Evolutionary conservation across 2,113 vertebrate species (phyloP).

Genomic region (Myrmecobius fasciatus): DNA sequence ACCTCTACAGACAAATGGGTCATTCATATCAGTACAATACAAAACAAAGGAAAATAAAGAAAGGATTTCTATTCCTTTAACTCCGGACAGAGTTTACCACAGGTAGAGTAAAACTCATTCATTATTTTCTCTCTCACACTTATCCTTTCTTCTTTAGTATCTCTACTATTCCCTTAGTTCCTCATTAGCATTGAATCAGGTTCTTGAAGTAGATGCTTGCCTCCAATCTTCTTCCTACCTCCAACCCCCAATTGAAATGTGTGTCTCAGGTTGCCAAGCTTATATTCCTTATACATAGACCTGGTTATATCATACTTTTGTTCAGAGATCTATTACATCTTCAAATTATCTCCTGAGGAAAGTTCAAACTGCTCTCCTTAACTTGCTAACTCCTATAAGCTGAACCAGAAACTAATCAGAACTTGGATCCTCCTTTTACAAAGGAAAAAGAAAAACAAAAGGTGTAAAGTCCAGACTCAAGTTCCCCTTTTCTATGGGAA

Average conservation of each 20-base stretch:
- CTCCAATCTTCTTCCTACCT: not conserved
- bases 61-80: not conserved
- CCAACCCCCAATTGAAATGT: not conserved
- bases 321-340: not conserved
- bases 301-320: not conserved
- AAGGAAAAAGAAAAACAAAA: too few species aligned
- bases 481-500: too few species aligned
- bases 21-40: not conserved
- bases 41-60: not conserved
- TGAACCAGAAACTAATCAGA: too few species aligned
- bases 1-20: not conserved
- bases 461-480: too few species aligned
- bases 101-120: not conserved
- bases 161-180: not conserved
- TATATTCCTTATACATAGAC: not conserved
- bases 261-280: not conserved
- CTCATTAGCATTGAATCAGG: not conserved
- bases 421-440: too few species aligned
- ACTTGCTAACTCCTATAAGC: not conserved
- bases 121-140: not conserved
- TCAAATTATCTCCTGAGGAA: not conserved
- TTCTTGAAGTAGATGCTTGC: not conserved
- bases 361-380: not conserved
- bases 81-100: not conserved
- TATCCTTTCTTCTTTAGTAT: not conserved